Conservation (phyloP, 1,140 invertebrate species). For the Diorhabda carinulata region DNA sequence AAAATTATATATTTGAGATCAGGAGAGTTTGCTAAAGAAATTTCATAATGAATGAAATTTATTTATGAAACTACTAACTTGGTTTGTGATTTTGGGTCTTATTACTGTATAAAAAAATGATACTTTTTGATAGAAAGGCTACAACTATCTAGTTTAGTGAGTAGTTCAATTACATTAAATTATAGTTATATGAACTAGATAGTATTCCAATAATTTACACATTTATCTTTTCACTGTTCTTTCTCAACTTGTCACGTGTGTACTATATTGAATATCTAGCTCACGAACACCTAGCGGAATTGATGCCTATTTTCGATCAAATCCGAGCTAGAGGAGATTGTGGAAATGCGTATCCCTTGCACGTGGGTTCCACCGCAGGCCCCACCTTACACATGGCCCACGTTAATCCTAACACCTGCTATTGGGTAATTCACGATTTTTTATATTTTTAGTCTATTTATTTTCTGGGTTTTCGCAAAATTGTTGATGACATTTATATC, state of each 20-base stretch:
- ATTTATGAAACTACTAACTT: too few relatives aligned
- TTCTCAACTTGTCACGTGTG: slow-evolving; percentile 17
- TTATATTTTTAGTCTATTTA: slow-evolving; percentile 4
- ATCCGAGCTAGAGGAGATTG: slow-evolving; percentile 82
- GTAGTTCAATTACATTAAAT: too few relatives aligned
- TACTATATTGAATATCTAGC: slow-evolving; percentile 52
- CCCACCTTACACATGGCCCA: slow-evolving; percentile 46
- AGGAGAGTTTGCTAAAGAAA: too few relatives aligned
- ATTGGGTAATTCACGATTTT: slow-evolving; percentile 57
- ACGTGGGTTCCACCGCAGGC: slow-evolving; percentile 61
- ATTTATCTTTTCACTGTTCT: slow-evolving; percentile 3
- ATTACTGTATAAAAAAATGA: too few relatives aligned
- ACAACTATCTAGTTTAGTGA: too few relatives aligned
- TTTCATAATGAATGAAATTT: too few relatives aligned
- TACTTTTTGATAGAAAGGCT: too few relatives aligned
- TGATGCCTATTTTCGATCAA: slow-evolving; percentile 91
- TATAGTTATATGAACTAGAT: too few relatives aligned
- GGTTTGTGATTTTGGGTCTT: too few relatives aligned
- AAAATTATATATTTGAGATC: too few relatives aligned
- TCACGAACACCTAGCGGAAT: slow-evolving; percentile 86
- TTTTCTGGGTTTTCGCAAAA: not conserved
- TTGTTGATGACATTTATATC: not conserved
- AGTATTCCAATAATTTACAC: not conserved
- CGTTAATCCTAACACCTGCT: slow-evolving; percentile 56
- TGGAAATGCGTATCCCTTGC: slow-evolving; percentile 80